Evolutionary conservation across 2,113 vertebrate genomes (phyloP).

Genomic region (Ia io): DNA sequence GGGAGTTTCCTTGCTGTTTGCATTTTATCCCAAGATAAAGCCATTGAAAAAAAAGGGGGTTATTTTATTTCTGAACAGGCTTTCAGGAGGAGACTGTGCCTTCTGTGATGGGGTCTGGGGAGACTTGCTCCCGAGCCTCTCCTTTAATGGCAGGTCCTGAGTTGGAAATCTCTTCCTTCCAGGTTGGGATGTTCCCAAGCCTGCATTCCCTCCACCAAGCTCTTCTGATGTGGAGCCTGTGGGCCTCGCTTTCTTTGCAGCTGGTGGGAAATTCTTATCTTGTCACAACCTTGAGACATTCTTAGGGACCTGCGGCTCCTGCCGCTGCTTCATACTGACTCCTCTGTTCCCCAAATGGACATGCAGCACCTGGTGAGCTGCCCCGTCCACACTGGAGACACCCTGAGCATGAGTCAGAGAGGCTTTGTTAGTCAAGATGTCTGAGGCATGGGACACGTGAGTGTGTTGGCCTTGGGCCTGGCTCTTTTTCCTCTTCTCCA

Average conservation of each 20-base stretch:
- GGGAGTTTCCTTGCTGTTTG: not conserved
- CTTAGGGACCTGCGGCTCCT: not conserved
- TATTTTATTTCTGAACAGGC: not conserved
- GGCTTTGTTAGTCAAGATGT: not conserved
- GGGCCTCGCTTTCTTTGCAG: not conserved
- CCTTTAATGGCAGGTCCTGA: not conserved
- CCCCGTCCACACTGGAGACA: not conserved
- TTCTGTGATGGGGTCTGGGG: not conserved
- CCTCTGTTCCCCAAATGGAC: not conserved
- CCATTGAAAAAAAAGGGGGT: not conserved
- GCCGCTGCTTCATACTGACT: not conserved
- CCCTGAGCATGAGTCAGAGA: not conserved
- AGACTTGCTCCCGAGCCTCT: not conserved
- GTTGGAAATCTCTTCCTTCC: not conserved
- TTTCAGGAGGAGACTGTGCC: not conserved
- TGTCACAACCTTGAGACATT: not conserved
- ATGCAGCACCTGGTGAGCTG: not conserved
- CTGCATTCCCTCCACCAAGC: not conserved
- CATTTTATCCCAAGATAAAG: not conserved
- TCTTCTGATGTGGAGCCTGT: not conserved
- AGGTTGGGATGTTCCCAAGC: not conserved
- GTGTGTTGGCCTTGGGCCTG: not conserved
- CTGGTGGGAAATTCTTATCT: not conserved
- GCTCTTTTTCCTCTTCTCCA: not conserved
- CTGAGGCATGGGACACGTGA: not conserved